Evolutionary conservation across 2,797 vertebrate species (phyloP).

Genomic region (Clarias platycephalus): DNA sequence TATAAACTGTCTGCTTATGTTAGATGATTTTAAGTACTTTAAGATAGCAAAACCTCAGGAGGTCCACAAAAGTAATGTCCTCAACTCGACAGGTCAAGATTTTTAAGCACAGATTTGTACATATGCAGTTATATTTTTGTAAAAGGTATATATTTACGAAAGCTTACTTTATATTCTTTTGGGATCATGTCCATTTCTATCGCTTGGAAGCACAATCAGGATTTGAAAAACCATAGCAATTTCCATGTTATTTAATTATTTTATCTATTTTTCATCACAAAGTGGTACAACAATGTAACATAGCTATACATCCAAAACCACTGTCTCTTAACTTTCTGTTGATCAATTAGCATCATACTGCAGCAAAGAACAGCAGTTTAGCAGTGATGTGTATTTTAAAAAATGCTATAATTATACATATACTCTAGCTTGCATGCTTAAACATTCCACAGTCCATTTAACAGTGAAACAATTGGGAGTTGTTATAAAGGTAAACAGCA

Average conservation of each 20-base stretch:
- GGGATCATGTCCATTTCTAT: background rate
- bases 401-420: background rate
- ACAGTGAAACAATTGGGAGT: background rate
- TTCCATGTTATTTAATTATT: background rate
- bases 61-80: background rate
- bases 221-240: background rate
- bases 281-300: background rate
- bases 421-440: background rate
- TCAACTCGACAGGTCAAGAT: background rate
- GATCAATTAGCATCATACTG: background rate
- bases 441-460: background rate
- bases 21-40: background rate
- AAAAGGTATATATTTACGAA: background rate
- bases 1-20: background rate
- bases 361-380: background rate
- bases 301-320: background rate
- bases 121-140: background rate
- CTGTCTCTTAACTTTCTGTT: background rate
- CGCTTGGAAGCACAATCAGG: background rate
- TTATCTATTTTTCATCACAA: background rate
- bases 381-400: background rate
- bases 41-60: background rate
- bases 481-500: conserved; percentile 51
- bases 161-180: background rate
- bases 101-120: background rate